Conservation (phyloP, 1,140 invertebrate genomes). For the Dendroctonus valens region DNA sequence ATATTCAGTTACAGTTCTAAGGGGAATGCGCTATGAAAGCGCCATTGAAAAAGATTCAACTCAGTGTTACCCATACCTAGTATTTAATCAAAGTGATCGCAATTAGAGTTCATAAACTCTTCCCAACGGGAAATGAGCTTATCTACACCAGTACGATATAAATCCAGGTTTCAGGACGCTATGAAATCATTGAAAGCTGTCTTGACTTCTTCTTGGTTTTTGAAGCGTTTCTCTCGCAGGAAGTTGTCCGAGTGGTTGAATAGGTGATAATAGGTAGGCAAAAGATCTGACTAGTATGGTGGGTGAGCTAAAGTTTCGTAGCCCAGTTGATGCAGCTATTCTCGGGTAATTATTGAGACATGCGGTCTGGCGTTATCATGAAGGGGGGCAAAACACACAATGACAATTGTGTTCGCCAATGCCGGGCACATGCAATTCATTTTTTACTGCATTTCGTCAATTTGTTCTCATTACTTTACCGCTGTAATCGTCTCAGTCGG, state of each 20-base stretch:
- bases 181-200: slow-evolving; percentile 3
- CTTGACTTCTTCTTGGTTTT: slow-evolving; percentile 3
- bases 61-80: too few relatives aligned
- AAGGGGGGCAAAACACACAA: too few relatives aligned
- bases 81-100: background rate
- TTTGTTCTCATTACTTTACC: too few relatives aligned
- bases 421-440: too few relatives aligned
- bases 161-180: background rate
- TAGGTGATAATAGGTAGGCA: slow-evolving; percentile 17
- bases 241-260: slow-evolving; percentile 22
- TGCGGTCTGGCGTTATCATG: slow-evolving; percentile 11
- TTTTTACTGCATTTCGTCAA: too few relatives aligned
- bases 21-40: too few relatives aligned
- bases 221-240: slow-evolving; percentile 12
- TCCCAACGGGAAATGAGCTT: slow-evolving; percentile 14
- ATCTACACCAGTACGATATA: slow-evolving; percentile 14
- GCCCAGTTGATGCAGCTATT: background rate
- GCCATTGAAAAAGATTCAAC: too few relatives aligned
- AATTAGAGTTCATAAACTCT: background rate
- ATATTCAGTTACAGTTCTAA: too few relatives aligned
- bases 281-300: slow-evolving; percentile 24
- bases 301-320: slow-evolving; percentile 8
- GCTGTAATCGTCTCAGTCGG: too few relatives aligned
- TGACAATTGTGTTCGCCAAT: too few relatives aligned
- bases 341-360: background rate